Evolutionary conservation across 2,888 invertebrate genomes (phyloP), one percentile per base, ranked within the genome.

Genomic region (Chouioia cunea): DNA sequence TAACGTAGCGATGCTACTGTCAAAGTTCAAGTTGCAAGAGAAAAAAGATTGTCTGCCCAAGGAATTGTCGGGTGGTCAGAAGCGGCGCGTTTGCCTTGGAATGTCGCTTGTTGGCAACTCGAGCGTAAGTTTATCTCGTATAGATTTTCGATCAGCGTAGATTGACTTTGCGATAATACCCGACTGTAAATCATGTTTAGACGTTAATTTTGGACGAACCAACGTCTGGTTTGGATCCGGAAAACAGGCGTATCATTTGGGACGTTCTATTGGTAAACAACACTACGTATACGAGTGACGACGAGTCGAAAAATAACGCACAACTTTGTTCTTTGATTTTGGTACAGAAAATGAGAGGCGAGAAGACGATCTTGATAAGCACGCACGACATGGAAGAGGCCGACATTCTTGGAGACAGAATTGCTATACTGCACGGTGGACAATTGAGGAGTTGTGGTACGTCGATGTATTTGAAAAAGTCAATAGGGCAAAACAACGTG

Each of bases 331-430:
- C 47, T 12, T 36, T 36, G 52, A 23, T n/a, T 27, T 27, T 20
- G 63, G 16, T 1, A 15, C 79, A 88, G 88, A 84, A 87, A 58
- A 81, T 91, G 63, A 88, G 91, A 63, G 90, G 91, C 69, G 87
- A 89, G 0, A 91, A 93, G 76, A 94, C 95, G 0, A 92, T 97
- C 74, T 86, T 97, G 15, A 89, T 97, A 60, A 93, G 94, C 8
- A 97, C 96, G 0, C 97, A 97, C 87, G 94, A 94, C 85, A 96
- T 97, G 95, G 96, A 97, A 84, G 96, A 97, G 85, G 96, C 96
- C 6, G 96, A 97, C 84, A 91, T 93, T 47, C 88, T 97, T 1
- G 96, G 94, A 0, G 96, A 97, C 86, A 90, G 93, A 76, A 93
- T 96, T 76, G 94, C 93, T 0, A 95, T 96, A 74, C 90, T 97